phyloP scores from a whole-genome alignment of 2,888 invertebrate genomes.

The Harpagoxenus sublaevis region DNA sequence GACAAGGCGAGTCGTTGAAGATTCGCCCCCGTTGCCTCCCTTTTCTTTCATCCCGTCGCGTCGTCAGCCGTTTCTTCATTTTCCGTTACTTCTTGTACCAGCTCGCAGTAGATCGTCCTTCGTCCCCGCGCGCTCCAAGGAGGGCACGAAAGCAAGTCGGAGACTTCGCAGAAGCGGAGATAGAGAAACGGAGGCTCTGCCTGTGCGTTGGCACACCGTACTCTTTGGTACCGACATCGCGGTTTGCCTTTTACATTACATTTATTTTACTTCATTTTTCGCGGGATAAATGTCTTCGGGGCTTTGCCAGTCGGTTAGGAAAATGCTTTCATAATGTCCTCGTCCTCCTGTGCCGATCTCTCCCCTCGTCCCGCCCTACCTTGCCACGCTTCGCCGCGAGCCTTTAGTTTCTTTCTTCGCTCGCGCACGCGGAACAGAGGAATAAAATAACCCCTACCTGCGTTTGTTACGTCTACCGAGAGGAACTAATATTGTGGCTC shows the following conservation, averaged over 20 bases:
- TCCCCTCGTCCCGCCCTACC: neutral
- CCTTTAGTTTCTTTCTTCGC: slow-evolving; percentile 48
- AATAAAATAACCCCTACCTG: slow-evolving; percentile 65
- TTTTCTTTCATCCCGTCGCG: slow-evolving; percentile 37
- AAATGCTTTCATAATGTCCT: slow-evolving; percentile 78
- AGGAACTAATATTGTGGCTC: slow-evolving; percentile 69
- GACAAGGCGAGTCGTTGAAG: slow-evolving; percentile 73
- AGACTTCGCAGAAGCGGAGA: slow-evolving; percentile 32
- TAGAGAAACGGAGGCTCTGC: slow-evolving; percentile 44
- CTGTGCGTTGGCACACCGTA: slow-evolving; percentile 39
- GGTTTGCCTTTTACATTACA: slow-evolving; percentile 77
- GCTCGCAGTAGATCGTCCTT: slow-evolving; percentile 38
- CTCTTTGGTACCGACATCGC: slow-evolving; percentile 62
- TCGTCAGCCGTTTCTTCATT: slow-evolving; percentile 37
- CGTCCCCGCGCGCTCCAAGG: slow-evolving; percentile 44
- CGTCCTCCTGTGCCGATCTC: slow-evolving; percentile 59
- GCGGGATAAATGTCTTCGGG: slow-evolving; percentile 77
- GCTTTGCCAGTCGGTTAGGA: slow-evolving; percentile 77
- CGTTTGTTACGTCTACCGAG: slow-evolving; percentile 69
- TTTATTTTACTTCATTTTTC: slow-evolving; percentile 80
- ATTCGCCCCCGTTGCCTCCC: slow-evolving; percentile 50
- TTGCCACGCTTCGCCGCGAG: slow-evolving; percentile 26
- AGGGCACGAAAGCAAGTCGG: slow-evolving; percentile 48
- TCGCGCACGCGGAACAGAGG: slow-evolving; percentile 50
- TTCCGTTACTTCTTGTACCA: slow-evolving; percentile 51